These are phyloP conservation scores for Hyles vespertilio DNA, from an alignment of 1,140 invertebrate genomes.

Conservation along the genomic window DNA sequence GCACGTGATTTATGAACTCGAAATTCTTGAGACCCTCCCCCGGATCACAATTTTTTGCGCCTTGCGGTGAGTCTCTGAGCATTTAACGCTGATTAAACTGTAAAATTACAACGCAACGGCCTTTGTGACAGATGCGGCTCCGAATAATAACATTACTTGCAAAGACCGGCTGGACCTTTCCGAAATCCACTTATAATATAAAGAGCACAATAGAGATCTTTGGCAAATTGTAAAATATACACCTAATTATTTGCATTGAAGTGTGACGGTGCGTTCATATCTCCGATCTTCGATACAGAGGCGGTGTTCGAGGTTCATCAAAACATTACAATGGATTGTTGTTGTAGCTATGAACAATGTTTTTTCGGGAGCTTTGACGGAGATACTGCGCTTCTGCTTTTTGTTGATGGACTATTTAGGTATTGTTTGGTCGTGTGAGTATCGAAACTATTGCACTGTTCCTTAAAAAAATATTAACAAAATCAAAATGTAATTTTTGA, in stretches of 20 bases:
- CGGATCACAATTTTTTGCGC: conserved; percentile 22
- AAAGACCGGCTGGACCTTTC: conserved; percentile 53
- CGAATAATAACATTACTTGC: conserved; percentile 68
- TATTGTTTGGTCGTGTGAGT: no score
- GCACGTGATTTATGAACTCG: conserved; percentile 56
- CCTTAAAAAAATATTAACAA: no score
- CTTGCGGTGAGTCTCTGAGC: conserved; percentile 48
- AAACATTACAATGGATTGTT: conserved; percentile 36
- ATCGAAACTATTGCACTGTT: no score
- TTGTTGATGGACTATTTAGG: no score
- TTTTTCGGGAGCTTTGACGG: not conserved
- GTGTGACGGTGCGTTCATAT: conserved; percentile 55
- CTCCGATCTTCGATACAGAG: conserved; percentile 40
- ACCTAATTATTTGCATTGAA: conserved; percentile 68
- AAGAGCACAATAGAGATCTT: conserved; percentile 64
- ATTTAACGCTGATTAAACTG: conserved; percentile 76
- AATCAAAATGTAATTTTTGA: no score
- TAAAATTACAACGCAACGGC: conserved; percentile 65
- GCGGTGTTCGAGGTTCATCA: conserved; percentile 64
- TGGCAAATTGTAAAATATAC: conserved; percentile 74
- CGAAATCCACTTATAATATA: conserved; percentile 69
- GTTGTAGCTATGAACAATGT: conserved; percentile 24
- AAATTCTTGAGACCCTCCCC: conserved; percentile 46
- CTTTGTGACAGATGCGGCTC: conserved; percentile 68
- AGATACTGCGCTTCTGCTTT: no score